Evolutionary conservation across 2,888 invertebrate genomes (phyloP), one percentile per base, ranked within the genome.

Genomic region (Idaea dimidiata): DNA sequence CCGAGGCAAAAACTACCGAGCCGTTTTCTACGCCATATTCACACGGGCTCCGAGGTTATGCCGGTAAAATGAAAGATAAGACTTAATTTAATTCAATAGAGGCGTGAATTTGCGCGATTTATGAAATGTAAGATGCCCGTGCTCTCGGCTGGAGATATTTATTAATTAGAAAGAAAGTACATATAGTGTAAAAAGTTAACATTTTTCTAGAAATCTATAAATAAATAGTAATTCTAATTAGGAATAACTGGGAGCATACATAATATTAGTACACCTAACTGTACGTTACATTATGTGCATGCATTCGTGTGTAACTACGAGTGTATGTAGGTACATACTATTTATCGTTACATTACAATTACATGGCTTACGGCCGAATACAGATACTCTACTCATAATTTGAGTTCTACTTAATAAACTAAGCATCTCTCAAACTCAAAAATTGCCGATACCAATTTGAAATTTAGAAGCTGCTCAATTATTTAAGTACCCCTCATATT

Each of bases 151-250:
- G 14, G 43, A 43, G 14, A 14, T 43, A 43, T 43, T 43, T 43
- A 43, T 43, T 43, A 43, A 43, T 43, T 43, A 65, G 61, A 71
- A 74, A 66, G 53, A 62, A 6, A 64, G 53, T 8, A n/a, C n/a
- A n/a, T n/a, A 17, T 54, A 43, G 43, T 43, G 43, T 43, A 43
- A 43, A 43, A 43, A 43, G 43, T 43, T 8, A 4, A 16, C 17
- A 56, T 56, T 17, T 43, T 43, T 43, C 43, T 43, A 14, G 10
- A 43, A 43, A 43, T 43, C 43, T 43, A 43, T 43, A 43, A 7
- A 14, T 43, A 43, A 43, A 8, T 43, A 24, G 24, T 5, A 24
- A 24, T 24, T 24, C 24, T 24, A 24, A 24, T 24, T 24, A 24
- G 24, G 24, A 24, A 24, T 24, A 24, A 24, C 24, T 24, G 24